A percentile compares a stretch with the other conserved stretches of the same genome.
These are phyloP conservation scores for Glossophaga mutica DNA, from an alignment of 2,797 vertebrate genomes.

Conservation along the genomic window DNA sequence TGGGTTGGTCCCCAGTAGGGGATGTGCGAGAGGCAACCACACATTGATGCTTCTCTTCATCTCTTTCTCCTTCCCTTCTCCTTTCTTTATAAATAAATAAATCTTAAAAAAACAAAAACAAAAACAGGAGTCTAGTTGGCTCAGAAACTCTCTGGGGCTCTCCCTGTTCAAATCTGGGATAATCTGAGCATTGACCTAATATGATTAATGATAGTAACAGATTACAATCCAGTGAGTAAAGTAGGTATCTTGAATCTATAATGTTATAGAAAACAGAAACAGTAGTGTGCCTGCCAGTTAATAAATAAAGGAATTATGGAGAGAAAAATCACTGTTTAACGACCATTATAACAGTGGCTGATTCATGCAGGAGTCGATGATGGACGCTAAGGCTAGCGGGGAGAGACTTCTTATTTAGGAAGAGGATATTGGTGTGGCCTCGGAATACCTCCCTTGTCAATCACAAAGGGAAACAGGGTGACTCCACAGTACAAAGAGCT, in stretches of 20 bases:
- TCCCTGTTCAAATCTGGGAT: neutral
- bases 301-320: neutral
- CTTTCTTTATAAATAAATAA: no score
- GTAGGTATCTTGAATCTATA: neutral
- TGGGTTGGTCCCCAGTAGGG: no score
- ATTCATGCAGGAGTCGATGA: neutral
- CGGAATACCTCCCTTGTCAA: neutral
- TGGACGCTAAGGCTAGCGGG: neutral
- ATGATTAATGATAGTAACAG: neutral
- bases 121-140: neutral
- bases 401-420: neutral
- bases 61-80: no score
- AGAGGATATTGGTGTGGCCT: neutral
- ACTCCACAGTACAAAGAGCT: neutral
- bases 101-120: no score
- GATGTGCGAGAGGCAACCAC: no score
- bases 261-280: neutral
- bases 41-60: no score
- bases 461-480: neutral
- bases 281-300: neutral
- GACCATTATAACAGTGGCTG: neutral
- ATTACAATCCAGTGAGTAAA: neutral
- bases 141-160: neutral
- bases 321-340: neutral
- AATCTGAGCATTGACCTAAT: neutral